Percentiles rank a stretch among this genome's conserved stretches.
Conservation (phyloP, 1,140 invertebrate genomes). For the Lepeophtheirus salmonis region DNA sequence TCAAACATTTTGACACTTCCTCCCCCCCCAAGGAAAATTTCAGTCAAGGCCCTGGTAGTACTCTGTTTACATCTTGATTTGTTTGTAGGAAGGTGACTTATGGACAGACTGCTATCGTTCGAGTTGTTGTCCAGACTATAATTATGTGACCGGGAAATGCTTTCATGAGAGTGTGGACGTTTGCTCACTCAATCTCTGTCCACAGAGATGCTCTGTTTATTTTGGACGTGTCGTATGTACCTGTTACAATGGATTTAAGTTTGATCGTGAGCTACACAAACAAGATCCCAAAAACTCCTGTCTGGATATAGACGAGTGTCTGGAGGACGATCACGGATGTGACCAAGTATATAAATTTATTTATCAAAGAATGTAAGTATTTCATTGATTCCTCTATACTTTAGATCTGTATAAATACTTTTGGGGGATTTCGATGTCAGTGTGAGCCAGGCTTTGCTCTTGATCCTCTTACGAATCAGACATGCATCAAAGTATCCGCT, state of each 20-base stretch:
- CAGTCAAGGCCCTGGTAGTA: no score
- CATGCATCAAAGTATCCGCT: constrained; percentile 28
- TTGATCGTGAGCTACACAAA: constrained; percentile 35
- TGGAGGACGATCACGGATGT: constrained; percentile 37
- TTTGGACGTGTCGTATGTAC: constrained; percentile 41
- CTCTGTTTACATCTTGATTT: no score
- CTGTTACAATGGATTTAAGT: constrained; percentile 39
- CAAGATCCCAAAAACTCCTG: constrained; percentile 23
- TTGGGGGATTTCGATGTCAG: constrained; percentile 36
- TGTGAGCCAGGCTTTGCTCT: constrained; percentile 34
- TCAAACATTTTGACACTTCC: no score
- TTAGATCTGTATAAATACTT: constrained; percentile 35
- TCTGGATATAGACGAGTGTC: constrained; percentile 49
- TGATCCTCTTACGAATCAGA: constrained; percentile 35
- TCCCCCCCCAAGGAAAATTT: no score
- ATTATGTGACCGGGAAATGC: constrained; percentile 36
- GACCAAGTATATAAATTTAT: constrained; percentile 28
- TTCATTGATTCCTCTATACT: neutral
- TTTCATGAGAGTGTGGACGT: constrained; percentile 37
- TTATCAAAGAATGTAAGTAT: neutral
- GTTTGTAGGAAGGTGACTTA: constrained; percentile 21
- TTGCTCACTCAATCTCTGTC: constrained; percentile 40
- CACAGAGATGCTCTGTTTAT: constrained; percentile 40
- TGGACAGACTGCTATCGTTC: constrained; percentile 34
- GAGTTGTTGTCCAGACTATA: constrained; percentile 36